Evolutionary conservation across 2,113 vertebrate species (phyloP).

Genomic region (Trachemys scripta): DNA sequence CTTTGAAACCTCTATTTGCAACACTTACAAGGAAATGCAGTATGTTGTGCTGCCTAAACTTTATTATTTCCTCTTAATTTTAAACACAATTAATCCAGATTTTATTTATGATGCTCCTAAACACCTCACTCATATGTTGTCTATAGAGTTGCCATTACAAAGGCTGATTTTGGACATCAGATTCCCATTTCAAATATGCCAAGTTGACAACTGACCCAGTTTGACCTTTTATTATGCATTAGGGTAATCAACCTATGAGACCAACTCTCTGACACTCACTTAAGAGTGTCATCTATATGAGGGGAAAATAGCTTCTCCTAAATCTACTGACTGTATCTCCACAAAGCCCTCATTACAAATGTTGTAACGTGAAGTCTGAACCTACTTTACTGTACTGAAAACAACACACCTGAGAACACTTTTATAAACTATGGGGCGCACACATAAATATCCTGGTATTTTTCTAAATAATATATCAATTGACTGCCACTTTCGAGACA

Average conservation of each 20-base stretch:
- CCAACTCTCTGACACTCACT: background rate
- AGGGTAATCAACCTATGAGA: background rate
- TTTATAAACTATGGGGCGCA: background rate
- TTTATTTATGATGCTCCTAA: background rate
- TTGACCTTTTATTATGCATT: background rate
- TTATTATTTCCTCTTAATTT: background rate
- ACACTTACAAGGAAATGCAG: background rate
- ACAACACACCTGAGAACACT: background rate
- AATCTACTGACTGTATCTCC: background rate
- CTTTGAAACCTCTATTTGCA: background rate
- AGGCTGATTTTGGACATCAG: background rate
- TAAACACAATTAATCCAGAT: background rate
- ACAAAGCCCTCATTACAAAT: background rate
- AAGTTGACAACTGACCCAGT: background rate
- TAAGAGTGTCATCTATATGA: background rate
- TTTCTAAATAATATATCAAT: slow-evolving; percentile 5
- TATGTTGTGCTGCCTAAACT: background rate
- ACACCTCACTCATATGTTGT: background rate
- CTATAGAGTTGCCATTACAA: background rate
- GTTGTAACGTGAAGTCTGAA: background rate
- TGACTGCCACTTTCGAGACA: background rate
- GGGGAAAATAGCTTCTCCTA: background rate
- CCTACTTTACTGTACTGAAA: background rate
- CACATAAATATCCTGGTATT: background rate
- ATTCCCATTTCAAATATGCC: background rate